Conservation (phyloP, 2,888 invertebrate genomes). For the Nephrocerus scutellatus region DNA sequence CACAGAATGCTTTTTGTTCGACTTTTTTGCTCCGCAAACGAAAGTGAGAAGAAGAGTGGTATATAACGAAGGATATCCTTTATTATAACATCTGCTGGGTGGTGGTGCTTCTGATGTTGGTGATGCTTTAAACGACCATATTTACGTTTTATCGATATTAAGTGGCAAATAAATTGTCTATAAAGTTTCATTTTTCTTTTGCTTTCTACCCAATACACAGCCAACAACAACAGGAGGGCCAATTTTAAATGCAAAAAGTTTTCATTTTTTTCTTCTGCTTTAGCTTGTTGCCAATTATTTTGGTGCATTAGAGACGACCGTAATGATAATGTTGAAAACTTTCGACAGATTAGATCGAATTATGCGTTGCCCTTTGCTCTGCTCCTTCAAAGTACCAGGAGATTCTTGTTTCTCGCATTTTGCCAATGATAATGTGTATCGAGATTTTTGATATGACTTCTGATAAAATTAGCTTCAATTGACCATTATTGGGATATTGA, state of each 20-base stretch:
- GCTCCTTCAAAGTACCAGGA: constrained; percentile 13
- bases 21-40: too few relatives aligned
- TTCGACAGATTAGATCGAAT: constrained; percentile 16
- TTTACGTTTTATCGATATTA: constrained; percentile 32
- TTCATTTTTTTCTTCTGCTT: not conserved
- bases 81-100: constrained; percentile 4
- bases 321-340: constrained; percentile 7
- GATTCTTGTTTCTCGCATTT: constrained; percentile 8
- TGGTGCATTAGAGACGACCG: constrained; percentile 11
- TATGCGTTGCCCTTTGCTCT: constrained; percentile 1
- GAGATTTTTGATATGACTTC: too few relatives aligned
- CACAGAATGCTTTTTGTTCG: too few relatives aligned
- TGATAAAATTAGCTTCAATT: too few relatives aligned
- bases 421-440: constrained; percentile 16
- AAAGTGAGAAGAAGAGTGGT: too few relatives aligned
- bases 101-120: not conserved
- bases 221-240: constrained; percentile 14
- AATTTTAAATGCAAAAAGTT: constrained; percentile 1
- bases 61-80: constrained; percentile 10
- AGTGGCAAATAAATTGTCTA: constrained; percentile 44
- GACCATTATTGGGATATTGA: constrained; percentile 23
- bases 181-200: constrained; percentile 29
- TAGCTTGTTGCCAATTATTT: not conserved
- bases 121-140: constrained; percentile 27
- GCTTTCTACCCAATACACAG: constrained; percentile 18